Base-by-base conservation (phyloP, 2,888 invertebrate genomes). In the Leptodirus hochenwartii region DNA sequence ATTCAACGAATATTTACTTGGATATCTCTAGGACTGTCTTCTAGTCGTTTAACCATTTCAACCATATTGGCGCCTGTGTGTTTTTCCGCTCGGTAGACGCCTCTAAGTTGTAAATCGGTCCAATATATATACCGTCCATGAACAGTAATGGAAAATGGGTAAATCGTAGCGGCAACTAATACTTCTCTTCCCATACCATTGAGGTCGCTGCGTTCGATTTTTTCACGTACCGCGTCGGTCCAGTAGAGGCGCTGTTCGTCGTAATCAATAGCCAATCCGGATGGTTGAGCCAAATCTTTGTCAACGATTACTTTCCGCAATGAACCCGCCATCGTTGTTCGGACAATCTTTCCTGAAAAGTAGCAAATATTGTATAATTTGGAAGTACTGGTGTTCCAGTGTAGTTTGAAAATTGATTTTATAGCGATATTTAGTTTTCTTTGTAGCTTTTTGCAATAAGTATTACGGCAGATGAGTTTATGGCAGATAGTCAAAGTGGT, bases 281-380 rank as follows among this genome's bases (percentile, higher is more conserved):
- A 90, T 0, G 96, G 95, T 53, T 95, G 91, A 0, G 88, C 85
- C 9, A 96, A 57, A 42, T 91, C 85, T 43, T 77, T 78, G 40
- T 84, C 81, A 3, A 96, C 76, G 13, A 98, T 79, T 0, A 85
- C 80, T 32, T 69, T 72, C 45, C 85, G 84, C 34, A 87, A 54
- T 0, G 90, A 90, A 3, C 98, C 96, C 1, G 93, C 93, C 88
- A 95, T 90, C 1, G 95, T 91, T 0, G 93, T 81, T 37, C 85
- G 66, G 53, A 85, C 88, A 32, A 98, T 96, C 53, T 90, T 88
- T 0, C 90, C 90, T n/a, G n/a, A n/a, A n/a, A n/a, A n/a, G n/a
- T n/a, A n/a, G n/a, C n/a, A n/a, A n/a, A n/a, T n/a, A n/a, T n/a
- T n/a, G n/a, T n/a, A n/a, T n/a, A n/a, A n/a, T n/a, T n/a, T n/a